A percentile compares a stretch with the other conserved stretches of the same genome.
Evolutionary conservation across 2,888 invertebrate genomes (phyloP).

Genomic region (Harpalus rubripes): DNA sequence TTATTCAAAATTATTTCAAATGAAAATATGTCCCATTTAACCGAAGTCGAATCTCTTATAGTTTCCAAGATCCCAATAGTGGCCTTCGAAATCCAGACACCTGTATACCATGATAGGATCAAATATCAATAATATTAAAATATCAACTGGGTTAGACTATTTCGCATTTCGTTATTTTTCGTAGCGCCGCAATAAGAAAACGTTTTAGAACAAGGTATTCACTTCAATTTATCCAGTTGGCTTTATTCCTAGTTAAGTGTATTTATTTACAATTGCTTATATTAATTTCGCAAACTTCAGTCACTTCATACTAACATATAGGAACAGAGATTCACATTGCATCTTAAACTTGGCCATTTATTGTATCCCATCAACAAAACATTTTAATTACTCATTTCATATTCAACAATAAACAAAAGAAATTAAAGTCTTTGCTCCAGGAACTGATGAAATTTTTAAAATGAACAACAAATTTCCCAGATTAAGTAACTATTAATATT

Average conservation of each 20-base stretch:
- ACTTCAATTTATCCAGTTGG: slow-evolving; percentile 47
- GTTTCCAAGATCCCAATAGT: no score
- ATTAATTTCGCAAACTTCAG: slow-evolving; percentile 61
- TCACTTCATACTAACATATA: slow-evolving; percentile 67
- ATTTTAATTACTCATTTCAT: slow-evolving; percentile 3
- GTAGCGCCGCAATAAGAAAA: slow-evolving; percentile 55
- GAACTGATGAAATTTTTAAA: background rate
- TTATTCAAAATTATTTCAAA: no score
- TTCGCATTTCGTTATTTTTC: slow-evolving; percentile 59
- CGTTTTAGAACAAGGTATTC: slow-evolving; percentile 52
- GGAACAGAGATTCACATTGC: slow-evolving; percentile 69
- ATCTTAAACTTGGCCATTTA: slow-evolving; percentile 65
- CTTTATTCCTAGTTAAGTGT: slow-evolving; percentile 53
- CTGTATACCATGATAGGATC: slow-evolving; percentile 4
- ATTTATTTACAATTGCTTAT: slow-evolving; percentile 64
- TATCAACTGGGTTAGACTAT: slow-evolving; percentile 50
- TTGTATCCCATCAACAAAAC: slow-evolving; percentile 51
- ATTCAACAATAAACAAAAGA: slow-evolving; percentile 27
- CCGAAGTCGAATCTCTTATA: no score
- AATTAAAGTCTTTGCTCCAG: slow-evolving; percentile 38
- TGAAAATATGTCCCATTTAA: no score
- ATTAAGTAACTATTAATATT: no score
- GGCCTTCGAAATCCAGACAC: no score
- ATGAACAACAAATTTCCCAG: background rate
- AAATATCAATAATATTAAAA: slow-evolving; percentile 49